These are phyloP conservation scores for Malacoctenus gilli DNA, from an alignment of 2,797 vertebrate species.

Conservation along the genomic window DNA sequence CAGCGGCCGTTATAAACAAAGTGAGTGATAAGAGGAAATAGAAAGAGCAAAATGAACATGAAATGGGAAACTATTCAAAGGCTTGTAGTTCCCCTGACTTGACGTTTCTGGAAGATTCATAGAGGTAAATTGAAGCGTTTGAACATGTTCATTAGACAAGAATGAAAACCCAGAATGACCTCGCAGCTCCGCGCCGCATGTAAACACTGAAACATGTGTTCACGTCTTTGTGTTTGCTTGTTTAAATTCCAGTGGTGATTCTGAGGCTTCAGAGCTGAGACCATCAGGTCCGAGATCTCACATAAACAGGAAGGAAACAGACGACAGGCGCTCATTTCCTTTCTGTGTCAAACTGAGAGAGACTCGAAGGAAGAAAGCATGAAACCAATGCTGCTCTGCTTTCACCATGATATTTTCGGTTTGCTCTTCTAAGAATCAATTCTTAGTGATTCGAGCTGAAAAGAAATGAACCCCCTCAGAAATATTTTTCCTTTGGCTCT, in stretches of 20 bases:
- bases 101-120: not conserved
- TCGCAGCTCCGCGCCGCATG: no score
- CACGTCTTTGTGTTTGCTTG: not conserved
- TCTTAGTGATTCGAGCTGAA: no score
- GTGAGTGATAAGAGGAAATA: constrained; percentile 5
- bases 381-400: not conserved
- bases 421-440: not conserved
- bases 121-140: no score
- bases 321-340: constrained; percentile 37
- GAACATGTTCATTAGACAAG: no score
- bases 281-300: constrained; percentile 14
- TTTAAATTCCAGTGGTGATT: constrained; percentile 5
- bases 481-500: not conserved
- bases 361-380: not conserved
- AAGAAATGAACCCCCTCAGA: no score
- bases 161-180: no score
- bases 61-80: not conserved
- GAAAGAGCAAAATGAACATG: not conserved
- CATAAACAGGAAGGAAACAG: constrained; percentile 58
- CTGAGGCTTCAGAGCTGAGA: constrained; percentile 9
- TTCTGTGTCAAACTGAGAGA: no score
- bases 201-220: not conserved
- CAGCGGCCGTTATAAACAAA: constrained; percentile 6
- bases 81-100: not conserved
- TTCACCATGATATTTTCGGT: not conserved